Conservation (phyloP, 2,797 vertebrate species). For the Babyrousa celebensis region DNA sequence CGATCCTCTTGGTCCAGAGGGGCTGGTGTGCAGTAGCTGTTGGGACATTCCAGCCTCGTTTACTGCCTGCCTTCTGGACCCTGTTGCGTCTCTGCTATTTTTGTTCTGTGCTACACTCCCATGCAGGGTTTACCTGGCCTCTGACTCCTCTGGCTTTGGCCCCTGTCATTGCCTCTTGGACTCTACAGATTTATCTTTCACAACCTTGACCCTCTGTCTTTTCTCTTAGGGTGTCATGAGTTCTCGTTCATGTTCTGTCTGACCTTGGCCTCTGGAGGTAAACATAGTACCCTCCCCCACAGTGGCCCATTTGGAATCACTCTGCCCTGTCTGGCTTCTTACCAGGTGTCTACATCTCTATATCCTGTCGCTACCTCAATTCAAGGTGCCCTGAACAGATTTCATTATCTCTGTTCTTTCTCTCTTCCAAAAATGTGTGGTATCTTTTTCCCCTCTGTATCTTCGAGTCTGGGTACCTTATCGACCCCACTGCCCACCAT, state of each 20-base stretch:
- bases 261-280: not conserved
- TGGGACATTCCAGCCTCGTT: not conserved
- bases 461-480: not conserved
- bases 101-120: not conserved
- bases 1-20: not conserved
- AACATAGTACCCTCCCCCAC: not conserved
- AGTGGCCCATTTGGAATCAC: not conserved
- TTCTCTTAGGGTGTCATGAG: not conserved
- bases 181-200: not conserved
- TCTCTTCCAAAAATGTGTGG: not conserved
- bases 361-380: not conserved
- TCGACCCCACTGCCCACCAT: not conserved
- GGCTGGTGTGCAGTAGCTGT: fast-evolving
- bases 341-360: not conserved
- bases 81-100: not conserved
- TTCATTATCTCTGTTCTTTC: not conserved
- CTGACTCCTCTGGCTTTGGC: not conserved
- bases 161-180: not conserved
- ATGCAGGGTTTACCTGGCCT: not conserved
- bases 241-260: not conserved
- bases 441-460: not conserved
- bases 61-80: not conserved
- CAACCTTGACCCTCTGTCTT: not conserved
- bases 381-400: not conserved
- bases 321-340: not conserved